A percentile compares a stretch with the other conserved stretches of the same genome.
phyloP scores from a whole-genome alignment of 2,888 invertebrate genomes.

The Conistra vaccinii region DNA sequence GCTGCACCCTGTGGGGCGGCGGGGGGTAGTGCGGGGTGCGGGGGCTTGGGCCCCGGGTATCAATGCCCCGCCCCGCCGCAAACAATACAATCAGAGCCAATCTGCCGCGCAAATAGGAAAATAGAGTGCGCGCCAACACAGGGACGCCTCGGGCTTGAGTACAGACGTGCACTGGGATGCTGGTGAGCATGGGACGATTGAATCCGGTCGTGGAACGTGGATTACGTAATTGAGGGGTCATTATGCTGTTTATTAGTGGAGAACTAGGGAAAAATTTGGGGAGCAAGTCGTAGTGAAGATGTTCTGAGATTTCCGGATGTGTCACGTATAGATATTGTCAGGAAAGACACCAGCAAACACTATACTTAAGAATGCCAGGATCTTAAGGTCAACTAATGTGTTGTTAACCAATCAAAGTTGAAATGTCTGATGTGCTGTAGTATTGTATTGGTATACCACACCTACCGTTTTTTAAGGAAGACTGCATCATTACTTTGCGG shows the following conservation, averaged over 20 bases:
- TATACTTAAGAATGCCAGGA: too few species aligned
- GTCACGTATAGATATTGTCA: background rate
- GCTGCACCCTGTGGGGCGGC: conserved; percentile 74
- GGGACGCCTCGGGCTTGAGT: conserved; percentile 79
- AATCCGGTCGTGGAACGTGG: conserved; percentile 24
- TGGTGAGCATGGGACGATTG: conserved; percentile 13
- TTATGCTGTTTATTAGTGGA: conserved; percentile 19
- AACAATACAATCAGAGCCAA: conserved; percentile 91
- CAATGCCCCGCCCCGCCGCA: conserved; percentile 84
- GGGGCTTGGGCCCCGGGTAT: conserved; percentile 73
- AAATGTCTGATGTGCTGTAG: too few species aligned
- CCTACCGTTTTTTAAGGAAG: too few species aligned
- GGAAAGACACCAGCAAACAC: too few species aligned
- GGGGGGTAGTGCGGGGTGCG: conserved; percentile 53
- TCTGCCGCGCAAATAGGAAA: conserved; percentile 91
- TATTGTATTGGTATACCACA: too few species aligned
- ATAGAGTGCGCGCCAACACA: conserved; percentile 88
- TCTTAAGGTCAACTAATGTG: too few species aligned
- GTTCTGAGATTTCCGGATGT: background rate
- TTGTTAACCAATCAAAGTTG: too few species aligned
- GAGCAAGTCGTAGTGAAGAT: background rate
- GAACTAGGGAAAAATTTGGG: background rate
- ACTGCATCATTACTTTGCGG: too few species aligned
- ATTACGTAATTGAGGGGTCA: conserved; percentile 38
- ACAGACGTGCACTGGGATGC: conserved; percentile 53